Conservation (phyloP, 2,113 vertebrate species). For the Nannospalax galili region DNA sequence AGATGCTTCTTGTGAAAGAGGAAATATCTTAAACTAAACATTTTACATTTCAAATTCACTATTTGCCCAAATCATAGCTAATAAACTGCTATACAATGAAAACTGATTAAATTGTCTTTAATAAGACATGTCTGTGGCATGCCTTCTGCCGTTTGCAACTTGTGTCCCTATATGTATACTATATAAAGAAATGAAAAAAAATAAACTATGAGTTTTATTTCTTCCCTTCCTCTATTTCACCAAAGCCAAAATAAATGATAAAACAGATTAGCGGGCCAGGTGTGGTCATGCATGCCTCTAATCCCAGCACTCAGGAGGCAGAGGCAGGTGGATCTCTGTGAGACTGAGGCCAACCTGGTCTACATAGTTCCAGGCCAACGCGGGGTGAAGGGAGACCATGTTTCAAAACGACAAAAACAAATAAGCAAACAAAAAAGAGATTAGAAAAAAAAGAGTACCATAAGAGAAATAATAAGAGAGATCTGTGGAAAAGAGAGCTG, state of each 20-base stretch:
- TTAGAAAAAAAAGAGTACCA: not conserved
- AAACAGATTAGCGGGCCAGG: not conserved
- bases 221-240: not conserved
- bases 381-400: too few relatives aligned
- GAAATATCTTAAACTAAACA: not conserved
- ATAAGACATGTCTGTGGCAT: not conserved
- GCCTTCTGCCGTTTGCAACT: not conserved
- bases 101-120: not conserved
- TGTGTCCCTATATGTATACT: not conserved
- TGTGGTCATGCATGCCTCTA: too few relatives aligned
- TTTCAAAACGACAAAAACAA: not conserved
- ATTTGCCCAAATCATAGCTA: not conserved
- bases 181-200: slow-evolving; percentile 6
- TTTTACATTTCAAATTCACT: slow-evolving; percentile 15
- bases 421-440: not conserved
- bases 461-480: too few relatives aligned
- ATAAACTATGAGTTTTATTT: slow-evolving; percentile 20
- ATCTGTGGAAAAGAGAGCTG: too few relatives aligned
- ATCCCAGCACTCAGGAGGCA: too few relatives aligned
- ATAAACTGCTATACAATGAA: not conserved
- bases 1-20: not conserved
- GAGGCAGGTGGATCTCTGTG: too few relatives aligned
- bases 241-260: slow-evolving; percentile 47
- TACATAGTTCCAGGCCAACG: too few relatives aligned
- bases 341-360: too few relatives aligned